Evolutionary conservation across 2,888 invertebrate species (phyloP).

Genomic region (Tholera decimalis): DNA sequence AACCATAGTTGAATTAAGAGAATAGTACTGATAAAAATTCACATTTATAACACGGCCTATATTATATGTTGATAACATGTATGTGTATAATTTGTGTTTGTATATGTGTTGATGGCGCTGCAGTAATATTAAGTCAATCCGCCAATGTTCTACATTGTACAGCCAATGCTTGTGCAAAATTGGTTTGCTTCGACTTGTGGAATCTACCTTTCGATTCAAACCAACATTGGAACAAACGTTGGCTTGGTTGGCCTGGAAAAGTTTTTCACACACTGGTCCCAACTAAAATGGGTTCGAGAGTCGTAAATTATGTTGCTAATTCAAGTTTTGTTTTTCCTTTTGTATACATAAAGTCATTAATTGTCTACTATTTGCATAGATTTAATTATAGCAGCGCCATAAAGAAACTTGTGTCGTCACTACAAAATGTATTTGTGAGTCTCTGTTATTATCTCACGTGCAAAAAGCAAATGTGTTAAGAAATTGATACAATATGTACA

Average conservation of each 20-base stretch:
- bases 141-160: slow-evolving; percentile 2
- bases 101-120: slow-evolving; percentile 35
- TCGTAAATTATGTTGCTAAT: neutral
- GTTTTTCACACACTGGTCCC: neutral
- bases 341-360: neutral
- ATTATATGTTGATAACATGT: slow-evolving; percentile 16
- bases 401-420: slow-evolving; percentile 23
- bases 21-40: slow-evolving; percentile 27
- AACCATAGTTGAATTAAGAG: slow-evolving; percentile 33
- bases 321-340: neutral
- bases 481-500: slow-evolving; percentile 19
- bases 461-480: neutral
- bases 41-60: slow-evolving; percentile 43
- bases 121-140: slow-evolving; percentile 3
- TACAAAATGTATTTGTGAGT: slow-evolving; percentile 20
- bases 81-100: slow-evolving; percentile 28
- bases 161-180: no score
- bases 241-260: slow-evolving; percentile 8
- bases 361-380: neutral
- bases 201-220: no score
- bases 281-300: neutral
- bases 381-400: slow-evolving; percentile 20
- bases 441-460: slow-evolving; percentile 14
- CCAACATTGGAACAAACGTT: slow-evolving; percentile 14
- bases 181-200: no score